A percentile compares a stretch with the other conserved stretches of the same genome.
Evolutionary conservation across 2,113 vertebrate species (phyloP).

Genomic region (Camarhynchus parvulus): DNA sequence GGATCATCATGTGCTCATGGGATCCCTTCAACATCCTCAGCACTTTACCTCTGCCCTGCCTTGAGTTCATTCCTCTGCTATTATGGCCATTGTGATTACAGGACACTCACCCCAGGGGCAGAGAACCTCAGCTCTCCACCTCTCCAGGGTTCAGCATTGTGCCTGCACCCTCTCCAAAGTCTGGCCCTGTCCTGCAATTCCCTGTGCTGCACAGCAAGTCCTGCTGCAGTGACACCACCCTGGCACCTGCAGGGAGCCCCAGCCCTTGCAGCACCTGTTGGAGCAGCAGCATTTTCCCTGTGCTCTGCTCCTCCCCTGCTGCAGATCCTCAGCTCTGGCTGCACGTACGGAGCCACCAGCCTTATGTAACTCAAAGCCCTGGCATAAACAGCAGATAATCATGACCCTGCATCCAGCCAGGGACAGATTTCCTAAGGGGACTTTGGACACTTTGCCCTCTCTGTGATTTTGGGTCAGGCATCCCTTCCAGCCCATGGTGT

Average conservation of each 20-base stretch:
- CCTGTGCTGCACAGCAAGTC: not conserved
- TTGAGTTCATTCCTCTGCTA: not conserved
- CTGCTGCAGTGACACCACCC: not conserved
- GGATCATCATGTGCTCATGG: accelerated
- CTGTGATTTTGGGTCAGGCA: not conserved
- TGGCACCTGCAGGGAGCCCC: not conserved
- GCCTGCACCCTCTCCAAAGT: not conserved
- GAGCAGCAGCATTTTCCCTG: constrained; percentile 8
- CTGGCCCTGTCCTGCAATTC: not conserved
- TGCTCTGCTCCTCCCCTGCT: constrained; percentile 43
- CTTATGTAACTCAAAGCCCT: constrained; percentile 49
- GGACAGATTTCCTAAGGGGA: constrained; percentile 13
- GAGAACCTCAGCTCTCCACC: not conserved
- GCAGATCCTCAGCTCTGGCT: not conserved
- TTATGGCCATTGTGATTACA: not conserved
- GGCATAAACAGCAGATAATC: constrained; percentile 45
- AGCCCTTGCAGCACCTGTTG: not conserved
- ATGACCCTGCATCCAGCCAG: constrained; percentile 1
- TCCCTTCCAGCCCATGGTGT: accelerated
- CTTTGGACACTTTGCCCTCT: not conserved
- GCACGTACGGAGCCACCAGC: not conserved
- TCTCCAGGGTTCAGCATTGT: not conserved
- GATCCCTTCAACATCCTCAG: not conserved
- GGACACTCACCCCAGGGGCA: not conserved
- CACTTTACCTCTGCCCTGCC: not conserved